Evolutionary conservation across 2,888 invertebrate genomes (phyloP).

Genomic region (Plebejus argus): DNA sequence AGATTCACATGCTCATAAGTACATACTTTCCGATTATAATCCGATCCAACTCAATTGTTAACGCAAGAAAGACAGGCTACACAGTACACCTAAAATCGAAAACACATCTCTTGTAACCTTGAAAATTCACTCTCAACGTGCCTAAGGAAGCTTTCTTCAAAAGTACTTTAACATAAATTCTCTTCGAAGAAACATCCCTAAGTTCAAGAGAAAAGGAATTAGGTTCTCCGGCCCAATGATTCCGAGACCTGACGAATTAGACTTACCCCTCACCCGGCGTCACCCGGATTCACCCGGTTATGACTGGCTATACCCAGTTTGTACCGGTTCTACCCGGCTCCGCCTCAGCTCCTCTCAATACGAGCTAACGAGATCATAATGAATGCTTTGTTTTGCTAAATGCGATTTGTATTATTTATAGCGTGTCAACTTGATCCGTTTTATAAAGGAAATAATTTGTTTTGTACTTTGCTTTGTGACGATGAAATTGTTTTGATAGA

Average conservation of each 20-base stretch:
- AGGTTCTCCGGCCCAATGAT: conserved; percentile 56
- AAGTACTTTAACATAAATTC: conserved; percentile 7
- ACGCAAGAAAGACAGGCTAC: too few species aligned
- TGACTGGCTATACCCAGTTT: conserved; percentile 35
- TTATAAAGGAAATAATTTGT: conserved; percentile 21
- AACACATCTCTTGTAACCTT: not conserved
- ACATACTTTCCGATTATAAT: too few species aligned
- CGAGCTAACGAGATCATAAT: conserved; percentile 78
- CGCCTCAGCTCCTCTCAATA: conserved; percentile 76
- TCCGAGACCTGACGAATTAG: conserved; percentile 58
- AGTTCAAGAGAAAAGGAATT: conserved; percentile 42
- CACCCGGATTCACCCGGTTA: conserved; percentile 54
- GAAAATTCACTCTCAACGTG: too few species aligned
- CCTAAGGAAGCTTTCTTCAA: not conserved
- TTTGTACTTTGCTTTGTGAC: conserved; percentile 22
- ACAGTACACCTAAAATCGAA: too few species aligned
- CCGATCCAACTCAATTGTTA: too few species aligned
- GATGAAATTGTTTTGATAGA: not conserved
- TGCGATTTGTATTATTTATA: conserved; percentile 71
- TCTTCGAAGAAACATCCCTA: conserved; percentile 28
- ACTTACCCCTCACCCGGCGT: conserved; percentile 34
- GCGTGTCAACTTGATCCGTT: conserved; percentile 20
- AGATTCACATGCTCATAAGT: not conserved
- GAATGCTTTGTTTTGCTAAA: conserved; percentile 75
- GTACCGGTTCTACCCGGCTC: conserved; percentile 51